These are phyloP conservation scores for Gallinago solitaria DNA, from an alignment of 2,797 vertebrate species.

Conservation along the genomic window DNA sequence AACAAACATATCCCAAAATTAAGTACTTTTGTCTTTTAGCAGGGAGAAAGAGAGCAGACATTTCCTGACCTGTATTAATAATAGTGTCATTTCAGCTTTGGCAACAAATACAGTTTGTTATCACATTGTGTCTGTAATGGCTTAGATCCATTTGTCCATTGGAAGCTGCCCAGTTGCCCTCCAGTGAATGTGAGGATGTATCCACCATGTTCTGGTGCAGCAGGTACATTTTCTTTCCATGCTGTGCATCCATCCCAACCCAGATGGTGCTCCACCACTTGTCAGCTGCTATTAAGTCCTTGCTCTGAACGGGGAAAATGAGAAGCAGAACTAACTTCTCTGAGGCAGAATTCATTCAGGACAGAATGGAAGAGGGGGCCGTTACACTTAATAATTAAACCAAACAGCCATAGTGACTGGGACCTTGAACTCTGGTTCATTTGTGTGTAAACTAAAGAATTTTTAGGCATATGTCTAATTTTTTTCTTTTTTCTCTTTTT, in stretches of 20 bases:
- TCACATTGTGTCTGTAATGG: neutral
- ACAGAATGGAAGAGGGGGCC: neutral
- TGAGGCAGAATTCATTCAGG: neutral
- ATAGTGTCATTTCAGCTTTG: neutral
- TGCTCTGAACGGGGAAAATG: neutral
- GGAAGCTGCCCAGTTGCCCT: neutral
- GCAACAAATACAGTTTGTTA: neutral
- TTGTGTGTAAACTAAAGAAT: neutral
- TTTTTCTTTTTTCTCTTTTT: fast-evolving
- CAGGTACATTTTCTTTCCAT: neutral
- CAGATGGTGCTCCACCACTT: neutral
- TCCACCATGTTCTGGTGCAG: neutral
- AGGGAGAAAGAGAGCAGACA: neutral
- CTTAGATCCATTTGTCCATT: neutral
- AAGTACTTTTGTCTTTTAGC: neutral
- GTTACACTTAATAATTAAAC: neutral
- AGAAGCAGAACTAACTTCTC: neutral
- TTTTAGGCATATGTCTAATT: neutral
- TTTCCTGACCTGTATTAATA: neutral
- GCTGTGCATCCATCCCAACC: neutral
- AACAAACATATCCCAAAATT: neutral
- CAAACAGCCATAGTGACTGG: neutral
- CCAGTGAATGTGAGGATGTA: neutral
- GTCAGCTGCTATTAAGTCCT: neutral
- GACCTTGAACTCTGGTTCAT: neutral